These are phyloP conservation scores for Congeria kusceri DNA, from an alignment of 2,888 invertebrate species.

Conservation along the genomic window DNA sequence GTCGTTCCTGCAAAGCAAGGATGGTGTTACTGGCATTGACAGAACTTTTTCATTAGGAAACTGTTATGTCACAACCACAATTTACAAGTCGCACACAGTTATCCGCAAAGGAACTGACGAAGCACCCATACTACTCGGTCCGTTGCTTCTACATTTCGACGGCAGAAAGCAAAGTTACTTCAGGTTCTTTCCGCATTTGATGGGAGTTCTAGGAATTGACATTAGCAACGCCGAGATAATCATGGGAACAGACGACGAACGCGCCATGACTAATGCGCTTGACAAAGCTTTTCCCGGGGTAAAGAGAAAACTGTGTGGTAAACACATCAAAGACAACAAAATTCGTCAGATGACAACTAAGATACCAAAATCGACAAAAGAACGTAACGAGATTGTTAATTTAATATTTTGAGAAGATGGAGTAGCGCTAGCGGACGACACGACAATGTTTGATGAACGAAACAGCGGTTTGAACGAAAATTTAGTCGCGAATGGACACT, in stretches of 20 bases:
- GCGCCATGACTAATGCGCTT: conserved; percentile 2
- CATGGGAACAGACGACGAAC: conserved; percentile 2
- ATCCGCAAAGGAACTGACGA: conserved; percentile 14
- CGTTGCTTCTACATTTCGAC: conserved; percentile 31
- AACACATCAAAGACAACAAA: background rate
- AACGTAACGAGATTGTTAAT: background rate
- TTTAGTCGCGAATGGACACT: too few relatives aligned
- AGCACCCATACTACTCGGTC: conserved; percentile 27
- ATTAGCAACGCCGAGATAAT: background rate
- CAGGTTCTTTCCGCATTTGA: background rate
- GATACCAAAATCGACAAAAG: conserved; percentile 2
- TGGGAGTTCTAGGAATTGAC: background rate
- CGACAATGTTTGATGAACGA: background rate
- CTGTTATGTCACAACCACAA: conserved; percentile 13
- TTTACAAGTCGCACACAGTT: conserved; percentile 9
- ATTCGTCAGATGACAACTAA: background rate
- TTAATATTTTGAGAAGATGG: background rate
- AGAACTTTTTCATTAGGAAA: conserved; percentile 10
- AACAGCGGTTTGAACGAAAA: background rate
- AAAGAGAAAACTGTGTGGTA: background rate
- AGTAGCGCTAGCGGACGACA: background rate
- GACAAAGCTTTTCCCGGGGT: background rate
- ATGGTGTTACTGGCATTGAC: conserved; percentile 26
- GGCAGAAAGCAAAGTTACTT: conserved; percentile 6
- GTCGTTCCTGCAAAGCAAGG: conserved; percentile 5